Evolutionary conservation across 2,113 vertebrate genomes (phyloP).

Genomic region (Uria aalge): DNA sequence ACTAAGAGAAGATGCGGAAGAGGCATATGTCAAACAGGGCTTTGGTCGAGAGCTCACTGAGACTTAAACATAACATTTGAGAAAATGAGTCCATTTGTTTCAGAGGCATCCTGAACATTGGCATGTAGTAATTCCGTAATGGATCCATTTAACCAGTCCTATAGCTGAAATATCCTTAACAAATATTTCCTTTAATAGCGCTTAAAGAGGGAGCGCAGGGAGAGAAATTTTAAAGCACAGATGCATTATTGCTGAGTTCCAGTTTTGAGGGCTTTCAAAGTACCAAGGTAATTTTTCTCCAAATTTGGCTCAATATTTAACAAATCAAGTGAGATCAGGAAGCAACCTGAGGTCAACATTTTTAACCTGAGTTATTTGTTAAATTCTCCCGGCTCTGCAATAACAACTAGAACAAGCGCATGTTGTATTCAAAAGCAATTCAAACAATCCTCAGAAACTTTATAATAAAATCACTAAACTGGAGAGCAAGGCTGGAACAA

Average conservation of each 20-base stretch:
- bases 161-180: conserved; percentile 12
- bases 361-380: conserved; percentile 26
- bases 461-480: conserved; percentile 1
- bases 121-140: conserved; percentile 7
- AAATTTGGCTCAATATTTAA: conserved; percentile 64
- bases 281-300: conserved; percentile 59
- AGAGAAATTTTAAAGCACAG: conserved; percentile 22
- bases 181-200: conserved; percentile 38
- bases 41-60: background rate
- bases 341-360: conserved; percentile 28
- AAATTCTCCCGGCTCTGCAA: background rate
- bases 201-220: background rate
- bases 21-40: background rate
- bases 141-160: conserved; percentile 22
- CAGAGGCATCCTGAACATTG: background rate
- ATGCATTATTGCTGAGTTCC: conserved; percentile 38
- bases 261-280: conserved; percentile 42
- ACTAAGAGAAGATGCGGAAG: background rate
- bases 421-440: background rate
- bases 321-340: conserved; percentile 2
- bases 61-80: conserved; percentile 39
- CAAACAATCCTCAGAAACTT: conserved; percentile 12
- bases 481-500: background rate
- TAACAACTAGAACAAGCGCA: background rate
- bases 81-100: conserved; percentile 48